A percentile compares a stretch with the other conserved stretches of the same genome.
phyloP scores from a whole-genome alignment of 2,113 vertebrate genomes.

The Gila orcuttii region DNA sequence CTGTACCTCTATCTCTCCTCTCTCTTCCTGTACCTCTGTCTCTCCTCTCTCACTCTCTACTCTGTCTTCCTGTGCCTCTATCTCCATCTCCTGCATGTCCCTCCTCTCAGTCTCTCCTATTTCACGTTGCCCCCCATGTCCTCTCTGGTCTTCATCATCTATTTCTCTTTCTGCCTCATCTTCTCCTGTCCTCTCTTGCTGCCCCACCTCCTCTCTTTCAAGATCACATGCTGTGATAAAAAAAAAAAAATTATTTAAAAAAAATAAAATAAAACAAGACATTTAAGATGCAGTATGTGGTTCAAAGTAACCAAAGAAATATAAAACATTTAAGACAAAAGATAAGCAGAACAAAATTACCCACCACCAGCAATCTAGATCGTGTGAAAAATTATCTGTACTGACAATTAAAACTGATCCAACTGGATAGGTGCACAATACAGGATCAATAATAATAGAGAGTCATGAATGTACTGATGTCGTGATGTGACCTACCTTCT shows the following conservation, averaged over 20 bases:
- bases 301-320: background rate
- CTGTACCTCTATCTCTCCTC: background rate
- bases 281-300: background rate
- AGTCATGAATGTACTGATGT: background rate
- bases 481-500: slow-evolving; percentile 8
- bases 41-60: background rate
- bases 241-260: too few relatives aligned
- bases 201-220: background rate
- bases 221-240: background rate
- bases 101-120: background rate
- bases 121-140: background rate
- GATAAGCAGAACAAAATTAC: background rate
- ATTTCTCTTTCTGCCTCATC: background rate
- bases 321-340: background rate
- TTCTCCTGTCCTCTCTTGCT: slow-evolving; percentile 1
- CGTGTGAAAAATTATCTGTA: background rate
- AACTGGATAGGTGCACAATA: background rate
- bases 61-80: background rate
- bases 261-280: background rate
- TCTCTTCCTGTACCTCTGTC: background rate
- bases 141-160: background rate
- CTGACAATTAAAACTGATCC: background rate
- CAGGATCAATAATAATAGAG: background rate
- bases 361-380: background rate
- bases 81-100: slow-evolving; percentile 4